Evolutionary conservation across 2,888 invertebrate species (phyloP).

Genomic region (Alloscopus bannaensis): DNA sequence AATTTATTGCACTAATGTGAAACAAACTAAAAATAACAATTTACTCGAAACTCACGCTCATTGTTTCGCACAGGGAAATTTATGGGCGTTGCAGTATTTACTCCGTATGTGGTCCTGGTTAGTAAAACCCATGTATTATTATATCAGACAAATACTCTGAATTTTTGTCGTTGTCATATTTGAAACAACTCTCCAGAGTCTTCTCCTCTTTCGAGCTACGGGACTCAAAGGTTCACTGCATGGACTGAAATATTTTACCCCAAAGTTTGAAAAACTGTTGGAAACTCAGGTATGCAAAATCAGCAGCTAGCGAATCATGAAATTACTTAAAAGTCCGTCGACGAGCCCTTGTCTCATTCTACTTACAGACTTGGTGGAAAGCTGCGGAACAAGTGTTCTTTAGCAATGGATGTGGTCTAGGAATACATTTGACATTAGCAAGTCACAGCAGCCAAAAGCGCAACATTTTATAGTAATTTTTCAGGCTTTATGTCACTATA

Average conservation of each 20-base stretch:
- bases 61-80: no score
- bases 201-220: constrained; percentile 35
- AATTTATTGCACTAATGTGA: neutral
- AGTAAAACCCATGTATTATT: neutral
- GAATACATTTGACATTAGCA: constrained; percentile 28
- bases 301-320: neutral
- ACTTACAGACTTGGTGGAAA: constrained; percentile 33
- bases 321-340: neutral
- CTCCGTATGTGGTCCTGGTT: neutral
- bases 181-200: neutral
- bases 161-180: neutral
- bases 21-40: neutral
- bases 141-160: neutral
- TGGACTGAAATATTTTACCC: constrained; percentile 15
- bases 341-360: neutral
- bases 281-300: neutral
- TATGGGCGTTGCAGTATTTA: no score
- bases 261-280: constrained; percentile 17
- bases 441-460: constrained; percentile 22
- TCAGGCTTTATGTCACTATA: no score
- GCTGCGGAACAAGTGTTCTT: constrained; percentile 39
- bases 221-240: constrained; percentile 27
- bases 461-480: constrained; percentile 18
- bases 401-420: constrained; percentile 35
- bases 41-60: neutral